phyloP scores from a whole-genome alignment of 2,888 invertebrate genomes.

The Hipparchia sbordonii region DNA sequence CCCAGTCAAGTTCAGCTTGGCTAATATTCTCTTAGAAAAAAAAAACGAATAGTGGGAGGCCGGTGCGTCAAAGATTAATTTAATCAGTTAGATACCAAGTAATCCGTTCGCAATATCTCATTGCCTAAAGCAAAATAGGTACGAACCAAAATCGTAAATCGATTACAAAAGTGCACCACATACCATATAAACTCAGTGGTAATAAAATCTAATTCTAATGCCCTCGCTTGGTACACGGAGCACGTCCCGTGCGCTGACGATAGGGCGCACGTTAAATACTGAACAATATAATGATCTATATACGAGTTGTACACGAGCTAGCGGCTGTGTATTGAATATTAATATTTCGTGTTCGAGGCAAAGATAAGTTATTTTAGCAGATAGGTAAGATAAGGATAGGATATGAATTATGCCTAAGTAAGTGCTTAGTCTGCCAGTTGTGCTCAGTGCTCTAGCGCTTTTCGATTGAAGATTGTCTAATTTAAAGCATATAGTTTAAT shows the following conservation, averaged over 20 bases:
- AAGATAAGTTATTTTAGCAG: conserved; percentile 49
- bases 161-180: conserved; percentile 47
- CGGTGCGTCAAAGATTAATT: conserved; percentile 1
- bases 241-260: conserved; percentile 60
- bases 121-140: conserved; percentile 2
- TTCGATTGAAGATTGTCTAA: not conserved
- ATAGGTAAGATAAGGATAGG: not conserved
- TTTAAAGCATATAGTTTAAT: not conserved
- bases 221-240: conserved; percentile 54
- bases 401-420: not conserved
- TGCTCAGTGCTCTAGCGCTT: no score
- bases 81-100: not conserved
- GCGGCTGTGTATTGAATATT: conserved; percentile 62
- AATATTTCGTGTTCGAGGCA: conserved; percentile 53
- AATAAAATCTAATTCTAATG: conserved; percentile 65
- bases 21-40: no score
- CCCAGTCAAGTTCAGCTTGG: no score
- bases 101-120: not conserved
- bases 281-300: conserved; percentile 81
- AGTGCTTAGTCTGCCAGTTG: not conserved
- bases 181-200: conserved; percentile 37
- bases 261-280: conserved; percentile 74
- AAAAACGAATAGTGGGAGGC: no score
- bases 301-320: conserved; percentile 80
- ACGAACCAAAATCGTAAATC: conserved; percentile 5